Percentiles rank a stretch among this genome's conserved stretches.
These are phyloP conservation scores for Scaptomyza flava DNA, from an alignment of 2,888 invertebrate species.

Conservation along the genomic window DNA sequence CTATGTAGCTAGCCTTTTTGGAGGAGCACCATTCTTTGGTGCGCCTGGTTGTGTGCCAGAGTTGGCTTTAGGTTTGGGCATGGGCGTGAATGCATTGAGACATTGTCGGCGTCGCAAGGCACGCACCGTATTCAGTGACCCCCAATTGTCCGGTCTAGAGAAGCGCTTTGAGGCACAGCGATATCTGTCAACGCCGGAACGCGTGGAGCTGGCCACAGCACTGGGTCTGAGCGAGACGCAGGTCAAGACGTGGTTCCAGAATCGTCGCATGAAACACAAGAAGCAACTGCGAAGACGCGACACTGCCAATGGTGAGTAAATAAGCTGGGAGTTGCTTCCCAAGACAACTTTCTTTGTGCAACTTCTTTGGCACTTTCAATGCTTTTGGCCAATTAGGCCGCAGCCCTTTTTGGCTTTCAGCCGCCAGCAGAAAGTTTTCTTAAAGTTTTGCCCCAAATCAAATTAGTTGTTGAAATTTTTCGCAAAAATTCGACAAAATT, in stretches of 20 bases:
- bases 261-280: constrained; percentile 98
- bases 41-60: constrained; percentile 83
- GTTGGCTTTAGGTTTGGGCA: constrained; percentile 83
- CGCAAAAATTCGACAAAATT: constrained; percentile 36
- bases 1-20: constrained; percentile 81
- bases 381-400: constrained; percentile 55
- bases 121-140: constrained; percentile 95
- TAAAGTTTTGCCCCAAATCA: constrained; percentile 58
- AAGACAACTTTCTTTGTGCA: constrained; percentile 47
- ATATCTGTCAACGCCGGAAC: constrained; percentile 96
- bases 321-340: background rate
- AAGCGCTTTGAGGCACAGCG: constrained; percentile 97
- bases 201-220: constrained; percentile 96
- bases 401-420: constrained; percentile 51
- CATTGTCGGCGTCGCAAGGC: constrained; percentile 98
- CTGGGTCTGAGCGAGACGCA: constrained; percentile 97
- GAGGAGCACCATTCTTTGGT: constrained; percentile 83
- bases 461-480: constrained; percentile 62
- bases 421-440: constrained; percentile 50
- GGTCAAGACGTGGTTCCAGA: constrained; percentile 99
- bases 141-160: constrained; percentile 93
- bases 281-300: constrained; percentile 89
- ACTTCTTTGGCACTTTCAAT: constrained; percentile 43
- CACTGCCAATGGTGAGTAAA: constrained; percentile 82
- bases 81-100: constrained; percentile 89